These are phyloP conservation scores for Rhineura floridana DNA, from an alignment of 2,113 vertebrate species.

Conservation along the genomic window DNA sequence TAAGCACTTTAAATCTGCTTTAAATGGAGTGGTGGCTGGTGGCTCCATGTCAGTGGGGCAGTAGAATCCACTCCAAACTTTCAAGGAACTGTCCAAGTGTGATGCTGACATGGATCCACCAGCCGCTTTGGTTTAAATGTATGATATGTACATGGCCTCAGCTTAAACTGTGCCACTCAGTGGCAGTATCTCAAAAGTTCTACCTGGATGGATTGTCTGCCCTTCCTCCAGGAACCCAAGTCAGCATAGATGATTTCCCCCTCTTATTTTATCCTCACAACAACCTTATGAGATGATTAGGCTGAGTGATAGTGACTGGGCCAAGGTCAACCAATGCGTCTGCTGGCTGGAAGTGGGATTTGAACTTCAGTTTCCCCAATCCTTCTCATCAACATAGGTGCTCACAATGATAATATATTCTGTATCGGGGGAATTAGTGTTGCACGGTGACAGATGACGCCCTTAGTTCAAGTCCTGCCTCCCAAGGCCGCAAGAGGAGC, in stretches of 20 bases:
- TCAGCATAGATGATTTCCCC: neutral
- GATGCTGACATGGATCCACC: no score
- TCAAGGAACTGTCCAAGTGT: no score
- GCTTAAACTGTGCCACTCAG: no score
- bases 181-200: neutral
- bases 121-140: no score
- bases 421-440: neutral
- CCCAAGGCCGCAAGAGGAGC: no score
- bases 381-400: neutral
- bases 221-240: neutral
- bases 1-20: no score
- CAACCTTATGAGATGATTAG: neutral
- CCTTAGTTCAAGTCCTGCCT: neutral
- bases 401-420: no score
- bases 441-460: neutral
- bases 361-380: neutral
- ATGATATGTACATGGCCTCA: no score
- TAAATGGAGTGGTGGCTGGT: no score
- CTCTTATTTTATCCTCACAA: neutral
- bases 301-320: neutral
- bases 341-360: neutral
- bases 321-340: neutral
- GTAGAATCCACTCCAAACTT: no score
- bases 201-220: neutral
- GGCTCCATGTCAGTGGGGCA: no score